These are phyloP conservation scores for Argynnis bischoffii DNA, from an alignment of 2,888 invertebrate species.

Conservation along the genomic window DNA sequence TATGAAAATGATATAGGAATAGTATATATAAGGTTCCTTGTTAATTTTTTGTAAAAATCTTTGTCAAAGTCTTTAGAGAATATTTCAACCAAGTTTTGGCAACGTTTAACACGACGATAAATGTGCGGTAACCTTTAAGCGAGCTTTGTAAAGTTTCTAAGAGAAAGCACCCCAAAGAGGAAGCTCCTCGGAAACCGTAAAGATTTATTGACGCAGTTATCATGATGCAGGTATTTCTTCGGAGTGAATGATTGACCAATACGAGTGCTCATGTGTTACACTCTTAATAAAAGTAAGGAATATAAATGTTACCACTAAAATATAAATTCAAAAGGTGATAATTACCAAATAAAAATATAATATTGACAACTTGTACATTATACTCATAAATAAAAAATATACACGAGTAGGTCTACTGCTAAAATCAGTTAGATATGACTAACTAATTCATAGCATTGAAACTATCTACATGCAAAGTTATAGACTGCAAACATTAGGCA, in stretches of 20 bases:
- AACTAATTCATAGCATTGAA: constrained; percentile 11
- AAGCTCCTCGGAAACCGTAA: constrained; percentile 69
- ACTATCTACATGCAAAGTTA: constrained; percentile 5
- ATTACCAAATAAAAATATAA: neutral
- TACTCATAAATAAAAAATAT: neutral
- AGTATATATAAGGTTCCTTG: neutral
- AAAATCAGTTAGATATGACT: constrained; percentile 14
- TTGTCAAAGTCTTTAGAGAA: neutral
- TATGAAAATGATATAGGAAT: neutral
- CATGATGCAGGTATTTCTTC: constrained; percentile 73
- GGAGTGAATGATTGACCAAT: constrained; percentile 60
- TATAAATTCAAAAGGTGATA: neutral
- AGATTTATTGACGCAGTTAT: constrained; percentile 75
- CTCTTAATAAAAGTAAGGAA: constrained; percentile 2
- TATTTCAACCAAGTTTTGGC: constrained; percentile 2
- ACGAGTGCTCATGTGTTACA: constrained; percentile 47
- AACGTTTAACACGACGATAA: constrained; percentile 13
- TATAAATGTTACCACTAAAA: neutral
- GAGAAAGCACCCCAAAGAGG: constrained; percentile 60
- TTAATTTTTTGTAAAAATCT: neutral
- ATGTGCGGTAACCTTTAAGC: constrained; percentile 19
- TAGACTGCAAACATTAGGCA: constrained; percentile 18
- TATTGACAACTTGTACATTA: neutral
- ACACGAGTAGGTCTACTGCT: neutral
- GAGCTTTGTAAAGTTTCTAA: constrained; percentile 29